Conservation (phyloP, 2,113 vertebrate species). For the Myiozetetes cayanensis region DNA sequence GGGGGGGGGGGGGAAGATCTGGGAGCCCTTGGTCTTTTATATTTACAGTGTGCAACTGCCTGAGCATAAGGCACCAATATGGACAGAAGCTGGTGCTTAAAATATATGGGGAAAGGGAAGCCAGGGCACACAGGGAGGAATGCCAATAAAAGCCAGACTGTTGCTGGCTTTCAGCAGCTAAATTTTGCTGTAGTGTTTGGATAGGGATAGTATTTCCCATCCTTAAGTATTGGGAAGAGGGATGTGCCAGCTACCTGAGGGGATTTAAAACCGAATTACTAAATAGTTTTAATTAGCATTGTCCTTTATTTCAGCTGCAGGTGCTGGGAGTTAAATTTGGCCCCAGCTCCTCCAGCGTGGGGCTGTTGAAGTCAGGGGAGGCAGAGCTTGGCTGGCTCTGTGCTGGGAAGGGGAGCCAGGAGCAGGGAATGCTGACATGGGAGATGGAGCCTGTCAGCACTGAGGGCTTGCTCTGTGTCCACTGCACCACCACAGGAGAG, state of each 20-base stretch:
- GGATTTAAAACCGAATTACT: background rate
- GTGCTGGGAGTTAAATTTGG: background rate
- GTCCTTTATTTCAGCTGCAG: background rate
- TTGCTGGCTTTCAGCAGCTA: conserved; percentile 20
- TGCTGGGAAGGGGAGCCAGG: background rate
- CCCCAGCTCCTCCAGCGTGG: no score
- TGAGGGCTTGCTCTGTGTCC: accelerated
- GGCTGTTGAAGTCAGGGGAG: background rate
- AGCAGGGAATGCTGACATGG: accelerated
- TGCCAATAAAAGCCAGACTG: conserved; percentile 22
- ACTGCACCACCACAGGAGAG: accelerated
- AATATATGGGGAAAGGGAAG: conserved; percentile 8
- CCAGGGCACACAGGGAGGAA: background rate
- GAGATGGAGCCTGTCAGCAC: background rate
- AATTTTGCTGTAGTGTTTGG: background rate
- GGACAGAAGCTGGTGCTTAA: conserved; percentile 26
- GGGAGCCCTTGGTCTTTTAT: conserved; percentile 33
- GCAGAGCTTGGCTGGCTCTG: background rate
- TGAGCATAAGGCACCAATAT: conserved; percentile 51
- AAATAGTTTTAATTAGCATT: accelerated
- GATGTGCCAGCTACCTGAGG: background rate
- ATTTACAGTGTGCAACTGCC: conserved; percentile 46
- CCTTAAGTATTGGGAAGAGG: background rate
- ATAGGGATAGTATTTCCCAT: background rate
- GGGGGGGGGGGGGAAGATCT: background rate